Base-by-base conservation (phyloP, 2,888 invertebrate species). In the Scaptomyza flava region DNA sequence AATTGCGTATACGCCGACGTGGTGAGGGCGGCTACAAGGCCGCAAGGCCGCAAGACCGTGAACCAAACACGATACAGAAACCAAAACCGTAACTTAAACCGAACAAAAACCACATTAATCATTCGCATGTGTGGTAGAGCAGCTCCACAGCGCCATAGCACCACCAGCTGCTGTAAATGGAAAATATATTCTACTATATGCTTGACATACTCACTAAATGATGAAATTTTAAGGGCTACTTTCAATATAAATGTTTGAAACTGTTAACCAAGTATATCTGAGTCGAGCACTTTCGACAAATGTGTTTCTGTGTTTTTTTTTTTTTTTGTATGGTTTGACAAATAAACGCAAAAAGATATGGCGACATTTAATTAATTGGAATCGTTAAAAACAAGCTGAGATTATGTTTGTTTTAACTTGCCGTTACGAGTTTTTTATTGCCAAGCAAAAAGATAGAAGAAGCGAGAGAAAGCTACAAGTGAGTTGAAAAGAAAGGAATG, bases 341-440 rank as follows among this genome's bases (percentile, higher is more conserved):
- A 64, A 74, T 53, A 71, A 68, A 66, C 60, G 34, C 41, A 45
- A 60, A 53, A 62, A 46, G 61, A 65, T 66, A 67, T 68, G 72
- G 72, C 54, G 65, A 63, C 70, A 77, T 77, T 85, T 69, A 82
- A 75, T 86, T 86, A 86, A 86, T 86, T 80, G 78, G 86, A 85
- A 82, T 70, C 77, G 77, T 80, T 80, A 70, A 61, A 71, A 82
- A 79, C 77, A 82, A 68, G 66, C 68, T 68, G 48, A 78, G 78
- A 73, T 73, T 59, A 72, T 71, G 66, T 72, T 81, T 72, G 64
- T 54, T 72, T 67, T 58, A 9, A 69, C 79, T 68, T 77, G 66
- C 67, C 53, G 60, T 45, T 53, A 53, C 27, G 53, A 27, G 27
- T 43, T 34, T 6, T 38, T 41, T 41, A 41, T 17, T 41, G 41